Evolutionary conservation across 1,140 invertebrate genomes (phyloP).

Genomic region (Atta colombica): DNA sequence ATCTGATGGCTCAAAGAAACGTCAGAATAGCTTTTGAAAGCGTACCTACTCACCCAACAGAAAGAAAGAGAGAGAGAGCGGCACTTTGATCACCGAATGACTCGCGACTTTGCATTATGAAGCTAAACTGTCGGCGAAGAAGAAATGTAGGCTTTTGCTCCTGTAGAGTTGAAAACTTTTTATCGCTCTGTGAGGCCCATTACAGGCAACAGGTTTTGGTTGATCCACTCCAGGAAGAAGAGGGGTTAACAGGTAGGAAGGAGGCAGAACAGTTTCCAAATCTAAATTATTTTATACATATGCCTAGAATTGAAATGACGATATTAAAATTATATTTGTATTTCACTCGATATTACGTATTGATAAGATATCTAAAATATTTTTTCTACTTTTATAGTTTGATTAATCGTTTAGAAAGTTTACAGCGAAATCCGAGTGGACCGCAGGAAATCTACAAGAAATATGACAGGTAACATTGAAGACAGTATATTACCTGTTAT

Average conservation of each 20-base stretch:
- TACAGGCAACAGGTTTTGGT: constrained; percentile 80
- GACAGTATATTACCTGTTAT: constrained; percentile 44
- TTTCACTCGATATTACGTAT: background rate
- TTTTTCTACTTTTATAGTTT: constrained; percentile 21
- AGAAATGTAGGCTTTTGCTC: constrained; percentile 79
- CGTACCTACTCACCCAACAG: constrained; percentile 48
- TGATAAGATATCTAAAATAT: background rate
- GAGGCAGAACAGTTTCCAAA: constrained; percentile 27
- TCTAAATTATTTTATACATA: constrained; percentile 36
- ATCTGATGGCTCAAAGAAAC: constrained; percentile 66
- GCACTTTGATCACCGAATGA: constrained; percentile 84
- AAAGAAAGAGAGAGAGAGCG: constrained; percentile 72
- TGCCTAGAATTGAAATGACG: background rate
- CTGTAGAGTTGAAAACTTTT: constrained; percentile 80
- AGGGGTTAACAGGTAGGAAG: constrained; percentile 36
- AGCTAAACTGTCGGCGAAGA: constrained; percentile 82
- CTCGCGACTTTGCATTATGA: constrained; percentile 82
- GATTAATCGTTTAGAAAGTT: constrained; percentile 57
- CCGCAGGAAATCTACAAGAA: constrained; percentile 39
- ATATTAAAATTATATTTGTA: background rate
- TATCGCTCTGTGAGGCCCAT: constrained; percentile 82
- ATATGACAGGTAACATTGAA: constrained; percentile 42
- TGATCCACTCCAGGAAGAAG: constrained; percentile 53
- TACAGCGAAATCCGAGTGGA: constrained; percentile 32
- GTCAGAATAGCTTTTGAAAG: constrained; percentile 73